Evolutionary conservation across 2,113 vertebrate species (phyloP).

Genomic region (Phaethornis superciliosus): DNA sequence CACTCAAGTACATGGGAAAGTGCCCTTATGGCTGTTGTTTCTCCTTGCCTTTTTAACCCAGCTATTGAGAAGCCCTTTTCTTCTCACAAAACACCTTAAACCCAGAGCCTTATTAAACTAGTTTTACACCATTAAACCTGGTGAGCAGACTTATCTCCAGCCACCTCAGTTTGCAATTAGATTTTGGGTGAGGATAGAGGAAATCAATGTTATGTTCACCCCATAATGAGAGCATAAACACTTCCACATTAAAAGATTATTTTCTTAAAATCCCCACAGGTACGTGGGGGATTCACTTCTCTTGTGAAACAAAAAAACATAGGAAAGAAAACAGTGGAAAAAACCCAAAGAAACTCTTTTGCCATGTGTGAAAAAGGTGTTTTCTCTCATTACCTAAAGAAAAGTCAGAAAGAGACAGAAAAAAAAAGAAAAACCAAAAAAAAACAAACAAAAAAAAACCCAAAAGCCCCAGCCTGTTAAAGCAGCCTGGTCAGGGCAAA

Average conservation of each 20-base stretch:
- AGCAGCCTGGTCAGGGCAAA: background rate
- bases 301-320: background rate
- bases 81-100: slow-evolving; percentile 52
- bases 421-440: too few relatives aligned
- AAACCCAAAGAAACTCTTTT: background rate
- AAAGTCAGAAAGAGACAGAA: background rate
- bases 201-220: slow-evolving; percentile 11
- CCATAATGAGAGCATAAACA: slow-evolving; percentile 39
- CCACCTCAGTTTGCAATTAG: slow-evolving; percentile 29
- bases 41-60: slow-evolving; percentile 39
- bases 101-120: slow-evolving; percentile 53
- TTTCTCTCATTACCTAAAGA: background rate
- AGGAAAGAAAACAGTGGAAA: background rate
- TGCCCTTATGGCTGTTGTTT: slow-evolving; percentile 33
- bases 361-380: background rate
- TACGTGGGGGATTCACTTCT: background rate
- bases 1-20: slow-evolving; percentile 66
- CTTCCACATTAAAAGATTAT: slow-evolving; percentile 44
- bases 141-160: slow-evolving; percentile 40
- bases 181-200: slow-evolving; percentile 26
- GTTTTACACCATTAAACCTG: slow-evolving; percentile 45
- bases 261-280: slow-evolving; percentile 46
- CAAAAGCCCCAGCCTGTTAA: background rate
- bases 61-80: slow-evolving; percentile 45
- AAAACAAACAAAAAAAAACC: background rate